These are phyloP conservation scores for Malurus melanocephalus DNA, from an alignment of 2,113 vertebrate genomes.

Conservation along the genomic window DNA sequence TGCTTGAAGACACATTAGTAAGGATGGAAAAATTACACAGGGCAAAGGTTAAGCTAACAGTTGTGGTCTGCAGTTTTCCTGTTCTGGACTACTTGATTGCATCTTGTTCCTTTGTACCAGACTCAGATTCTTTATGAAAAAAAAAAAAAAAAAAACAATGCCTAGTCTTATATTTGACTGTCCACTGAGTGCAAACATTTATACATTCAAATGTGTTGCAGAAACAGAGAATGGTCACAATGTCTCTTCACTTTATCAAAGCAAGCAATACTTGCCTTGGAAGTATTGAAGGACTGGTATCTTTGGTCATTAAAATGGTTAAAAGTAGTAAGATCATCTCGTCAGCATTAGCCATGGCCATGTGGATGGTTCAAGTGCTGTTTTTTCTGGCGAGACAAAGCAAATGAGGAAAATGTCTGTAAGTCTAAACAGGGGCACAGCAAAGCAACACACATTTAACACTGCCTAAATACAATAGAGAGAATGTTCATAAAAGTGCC, in stretches of 20 bases:
- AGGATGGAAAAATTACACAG: slow-evolving; percentile 33
- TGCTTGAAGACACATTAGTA: slow-evolving; percentile 58
- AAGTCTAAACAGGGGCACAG: not conserved
- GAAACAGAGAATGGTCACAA: not conserved
- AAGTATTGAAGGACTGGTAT: not conserved
- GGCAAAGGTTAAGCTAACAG: slow-evolving; percentile 36
- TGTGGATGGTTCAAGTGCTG: not conserved
- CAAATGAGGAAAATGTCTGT: not conserved
- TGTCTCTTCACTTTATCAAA: not conserved
- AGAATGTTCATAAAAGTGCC: not conserved
- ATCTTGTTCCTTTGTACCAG: slow-evolving; percentile 35
- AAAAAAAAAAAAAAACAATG: not conserved
- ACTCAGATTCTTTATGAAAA: slow-evolving; percentile 20
- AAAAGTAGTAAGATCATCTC: not conserved
- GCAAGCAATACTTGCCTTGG: slow-evolving; percentile 4
- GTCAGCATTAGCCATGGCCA: not conserved
- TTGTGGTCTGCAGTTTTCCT: slow-evolving; percentile 9
- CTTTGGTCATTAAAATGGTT: not conserved
- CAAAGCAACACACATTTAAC: not conserved
- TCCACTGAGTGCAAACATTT: not conserved
- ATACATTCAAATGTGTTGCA: not conserved
- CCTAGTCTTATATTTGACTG: not conserved
- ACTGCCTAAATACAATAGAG: not conserved
- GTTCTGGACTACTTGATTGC: not conserved
- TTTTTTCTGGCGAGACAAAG: not conserved